Evolutionary conservation across 2,113 vertebrate species (phyloP), one percentile per base, ranked within the genome.

Genomic region (Mesembrinibis cayennensis): DNA sequence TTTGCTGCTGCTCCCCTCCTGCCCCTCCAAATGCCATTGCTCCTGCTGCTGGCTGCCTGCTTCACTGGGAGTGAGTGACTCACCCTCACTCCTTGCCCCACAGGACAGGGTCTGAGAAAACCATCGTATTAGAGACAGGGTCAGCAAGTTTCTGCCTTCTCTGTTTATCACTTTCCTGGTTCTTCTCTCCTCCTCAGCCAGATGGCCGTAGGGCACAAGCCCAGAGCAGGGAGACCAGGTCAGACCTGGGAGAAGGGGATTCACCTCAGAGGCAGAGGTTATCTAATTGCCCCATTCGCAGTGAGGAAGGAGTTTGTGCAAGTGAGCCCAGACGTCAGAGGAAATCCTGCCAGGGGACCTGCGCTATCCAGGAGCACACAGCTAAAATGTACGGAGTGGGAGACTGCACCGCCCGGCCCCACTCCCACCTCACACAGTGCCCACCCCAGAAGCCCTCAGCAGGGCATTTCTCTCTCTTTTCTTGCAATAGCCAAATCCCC

Each of bases 401-500:
- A 47, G 52, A 30, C 11, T 42, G 9, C 34, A 52, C 14, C 0
- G 0, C n/a, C n/a, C 4, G 0, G 34, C 25, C 34, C 45, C n/a
- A 23, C 26, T 82, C 45, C 47, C 25, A 27, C 13, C 16, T 92
- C 30, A 15, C 61, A n/a, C 38, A 29, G 18, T 26, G 52, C 32
- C 66, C 5, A 2, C 23, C 19, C 7, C 1, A 2, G 53, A 16
- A 40, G 34, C 25, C n/a, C n/a, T 59, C 45, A 61, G 20, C 6
- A 0, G 7, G 7, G 16, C 42, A 76, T 44, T 62, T 61, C 45
- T 50, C 18, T 26, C 77, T 55, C 27, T 32, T 69, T 70, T 49
- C 32, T 42, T 1, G 2, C 55, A 44, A 20, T 52, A 82, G 16
- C 26, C 9, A 13, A 23, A 62, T 32, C 6, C 17, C 14, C 16